Evolutionary conservation across 1,140 invertebrate species (phyloP), one percentile per base, ranked within the genome.

Genomic region (Halyomorpha halys): DNA sequence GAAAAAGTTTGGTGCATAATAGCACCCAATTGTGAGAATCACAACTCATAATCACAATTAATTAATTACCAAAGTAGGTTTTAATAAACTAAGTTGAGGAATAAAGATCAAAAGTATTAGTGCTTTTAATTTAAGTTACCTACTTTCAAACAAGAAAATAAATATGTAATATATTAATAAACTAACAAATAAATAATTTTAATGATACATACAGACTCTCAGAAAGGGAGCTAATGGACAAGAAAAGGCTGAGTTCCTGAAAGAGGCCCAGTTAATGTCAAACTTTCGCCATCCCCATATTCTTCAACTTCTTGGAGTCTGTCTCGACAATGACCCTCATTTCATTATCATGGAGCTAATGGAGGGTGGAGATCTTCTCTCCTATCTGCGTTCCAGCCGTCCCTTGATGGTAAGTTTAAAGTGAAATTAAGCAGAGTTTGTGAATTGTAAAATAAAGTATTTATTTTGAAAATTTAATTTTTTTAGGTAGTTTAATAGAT

Each of bases 221-320:
- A 80, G 89, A 23, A 94, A 96, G 77, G 90, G 91, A n/a, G 91
- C 92, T n/a, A 87, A 86, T 3, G 83, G 87, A 30, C 83, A 87
- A 68, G 92, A 97, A 73, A 96, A 96, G 71, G 82, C 83, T 1
- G 94, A 98, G 74, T 97, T 98, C 72, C 74, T 98, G 11, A 94
- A 98, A 78, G 96, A 99, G 77, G 96, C 96, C 0, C 85, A 93
- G 70, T 73, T 98, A 44, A 98, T 98, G 96, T 94, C 90, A 65
- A 92, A 95, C 70, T 98, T 99, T 72, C 89, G 93, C 70, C 95
- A 98, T 73, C 87, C 94, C 45, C 92, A 98, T 73, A 98, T 98
- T 44, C 76, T 98, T 8, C 82, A 90, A 69, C 78, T 98, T 8
- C 78, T 98, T 3, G 96, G 95, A 0, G 91, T 98, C 2, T 97